These are phyloP conservation scores for Leucosticte australis DNA, from an alignment of 2,113 vertebrate genomes.

Conservation along the genomic window DNA sequence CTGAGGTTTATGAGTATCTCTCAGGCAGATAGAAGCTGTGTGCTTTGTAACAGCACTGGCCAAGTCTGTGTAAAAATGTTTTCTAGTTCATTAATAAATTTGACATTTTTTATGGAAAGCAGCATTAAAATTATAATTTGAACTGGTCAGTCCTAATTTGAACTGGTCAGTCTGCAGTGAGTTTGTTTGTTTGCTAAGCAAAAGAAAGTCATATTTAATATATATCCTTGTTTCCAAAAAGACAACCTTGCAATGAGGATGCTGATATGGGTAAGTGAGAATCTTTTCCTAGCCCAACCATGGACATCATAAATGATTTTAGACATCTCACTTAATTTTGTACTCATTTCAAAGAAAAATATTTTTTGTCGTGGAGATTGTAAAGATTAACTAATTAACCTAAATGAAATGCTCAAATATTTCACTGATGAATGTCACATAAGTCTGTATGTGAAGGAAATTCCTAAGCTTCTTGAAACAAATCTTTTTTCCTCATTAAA, in stretches of 20 bases:
- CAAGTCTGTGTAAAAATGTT: neutral
- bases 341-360: neutral
- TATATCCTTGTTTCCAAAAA: slow-evolving; percentile 66
- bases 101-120: neutral
- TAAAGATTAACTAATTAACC: neutral
- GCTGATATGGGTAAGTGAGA: slow-evolving; percentile 56
- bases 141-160: neutral
- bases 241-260: slow-evolving; percentile 64
- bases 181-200: slow-evolving; percentile 24
- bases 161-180: slow-evolving; percentile 14
- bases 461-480: neutral
- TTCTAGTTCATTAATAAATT: neutral
- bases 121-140: neutral
- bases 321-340: neutral
- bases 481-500: neutral
- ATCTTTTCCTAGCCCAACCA: slow-evolving; percentile 46
- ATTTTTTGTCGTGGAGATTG: neutral
- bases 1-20: neutral
- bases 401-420: neutral
- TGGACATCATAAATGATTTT: slow-evolving; percentile 27
- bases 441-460: neutral
- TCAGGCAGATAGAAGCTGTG: neutral
- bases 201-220: slow-evolving; percentile 51
- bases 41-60: neutral
- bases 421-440: neutral